phyloP scores from a whole-genome alignment of 2,797 vertebrate genomes.

The Phrynocephalus forsythii region DNA sequence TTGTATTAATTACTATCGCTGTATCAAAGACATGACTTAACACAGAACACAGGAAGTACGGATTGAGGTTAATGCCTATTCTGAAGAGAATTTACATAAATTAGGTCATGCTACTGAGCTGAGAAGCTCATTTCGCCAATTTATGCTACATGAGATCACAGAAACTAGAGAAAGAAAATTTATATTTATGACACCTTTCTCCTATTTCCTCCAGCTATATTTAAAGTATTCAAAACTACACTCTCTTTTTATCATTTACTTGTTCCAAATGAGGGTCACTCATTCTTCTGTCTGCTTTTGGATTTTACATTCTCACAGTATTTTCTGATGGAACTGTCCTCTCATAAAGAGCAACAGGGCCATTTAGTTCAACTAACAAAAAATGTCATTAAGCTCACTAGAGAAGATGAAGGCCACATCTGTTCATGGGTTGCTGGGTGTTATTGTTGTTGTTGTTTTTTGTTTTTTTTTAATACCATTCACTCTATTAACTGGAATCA shows the following conservation, averaged over 20 bases:
- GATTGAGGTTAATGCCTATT: slow-evolving; percentile 71
- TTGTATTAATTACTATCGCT: slow-evolving; percentile 72
- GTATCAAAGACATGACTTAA: slow-evolving; percentile 74
- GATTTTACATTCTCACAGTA: neutral
- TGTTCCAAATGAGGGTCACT: neutral
- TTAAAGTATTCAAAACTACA: slow-evolving; percentile 31
- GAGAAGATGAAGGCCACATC: neutral
- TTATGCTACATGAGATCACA: slow-evolving; percentile 47
- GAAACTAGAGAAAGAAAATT: slow-evolving; percentile 53
- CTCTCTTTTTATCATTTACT: slow-evolving; percentile 1
- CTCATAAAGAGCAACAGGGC: neutral
- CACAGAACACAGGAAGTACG: slow-evolving; percentile 58
- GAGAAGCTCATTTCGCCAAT: slow-evolving; percentile 58
- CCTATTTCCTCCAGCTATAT: slow-evolving; percentile 48
- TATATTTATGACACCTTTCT: slow-evolving; percentile 43
- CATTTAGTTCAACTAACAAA: neutral
- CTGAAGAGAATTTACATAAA: slow-evolving; percentile 72
- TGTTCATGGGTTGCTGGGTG: neutral
- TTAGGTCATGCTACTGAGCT: slow-evolving; percentile 55
- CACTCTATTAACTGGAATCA: neutral
- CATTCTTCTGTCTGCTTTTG: neutral
- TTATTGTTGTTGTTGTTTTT: too few species aligned
- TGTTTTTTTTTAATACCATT: neutral
- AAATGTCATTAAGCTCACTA: neutral
- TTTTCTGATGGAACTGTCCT: neutral